phyloP scores from a whole-genome alignment of 2,113 vertebrate genomes.

The Gymnogyps californianus region DNA sequence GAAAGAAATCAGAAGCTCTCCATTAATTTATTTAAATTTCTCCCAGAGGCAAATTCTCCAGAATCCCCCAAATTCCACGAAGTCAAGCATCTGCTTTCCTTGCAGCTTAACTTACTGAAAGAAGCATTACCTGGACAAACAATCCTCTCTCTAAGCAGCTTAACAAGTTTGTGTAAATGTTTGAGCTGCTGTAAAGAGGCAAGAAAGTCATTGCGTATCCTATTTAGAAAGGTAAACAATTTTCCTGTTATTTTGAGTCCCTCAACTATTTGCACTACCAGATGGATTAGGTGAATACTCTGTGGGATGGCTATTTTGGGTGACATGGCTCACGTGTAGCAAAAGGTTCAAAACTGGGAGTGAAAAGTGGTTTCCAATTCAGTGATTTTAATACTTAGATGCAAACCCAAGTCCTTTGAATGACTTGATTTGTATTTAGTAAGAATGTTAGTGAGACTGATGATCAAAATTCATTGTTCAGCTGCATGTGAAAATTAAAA shows the following conservation, averaged over 20 bases:
- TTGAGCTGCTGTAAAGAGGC: slow-evolving; percentile 28
- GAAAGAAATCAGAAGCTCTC: background rate
- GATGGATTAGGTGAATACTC: background rate
- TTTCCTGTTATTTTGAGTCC: slow-evolving; percentile 11
- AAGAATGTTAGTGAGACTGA: background rate
- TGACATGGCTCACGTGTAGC: background rate
- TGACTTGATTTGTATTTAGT: background rate
- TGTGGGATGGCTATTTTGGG: background rate
- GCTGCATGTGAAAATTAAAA: slow-evolving; percentile 13
- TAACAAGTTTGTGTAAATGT: slow-evolving; percentile 53
- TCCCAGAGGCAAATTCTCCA: background rate
- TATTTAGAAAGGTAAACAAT: slow-evolving; percentile 24
- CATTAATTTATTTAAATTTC: slow-evolving; percentile 29
- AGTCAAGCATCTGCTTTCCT: slow-evolving; percentile 32
- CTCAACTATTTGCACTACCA: background rate
- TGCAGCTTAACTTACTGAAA: background rate
- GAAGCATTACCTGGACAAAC: slow-evolving; percentile 40
- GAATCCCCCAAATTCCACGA: background rate
- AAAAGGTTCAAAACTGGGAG: background rate
- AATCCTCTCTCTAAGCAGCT: slow-evolving; percentile 21
- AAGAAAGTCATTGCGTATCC: slow-evolving; percentile 8
- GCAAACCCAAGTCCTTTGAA: background rate
- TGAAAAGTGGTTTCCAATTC: background rate
- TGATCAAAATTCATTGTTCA: slow-evolving; percentile 35
- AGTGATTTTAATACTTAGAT: background rate